Conservation (phyloP, 1,140 invertebrate species). For the Sweltsa coloradensis region DNA sequence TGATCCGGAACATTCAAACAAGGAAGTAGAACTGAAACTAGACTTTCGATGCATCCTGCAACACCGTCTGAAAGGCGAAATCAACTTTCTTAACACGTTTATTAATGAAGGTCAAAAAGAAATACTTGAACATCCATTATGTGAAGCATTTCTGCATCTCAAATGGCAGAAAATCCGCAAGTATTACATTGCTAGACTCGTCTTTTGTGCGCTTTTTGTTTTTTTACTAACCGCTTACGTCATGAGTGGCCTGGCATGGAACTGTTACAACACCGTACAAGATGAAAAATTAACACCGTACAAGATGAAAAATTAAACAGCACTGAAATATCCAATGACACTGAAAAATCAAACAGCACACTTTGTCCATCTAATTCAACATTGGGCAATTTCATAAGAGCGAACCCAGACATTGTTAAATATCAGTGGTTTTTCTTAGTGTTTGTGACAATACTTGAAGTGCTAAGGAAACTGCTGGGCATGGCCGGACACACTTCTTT, state of each 20-base stretch:
- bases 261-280: constrained; percentile 63
- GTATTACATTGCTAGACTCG: constrained; percentile 65
- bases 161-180: constrained; percentile 85
- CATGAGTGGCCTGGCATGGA: constrained; percentile 58
- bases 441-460: constrained; percentile 59
- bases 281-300: constrained; percentile 39
- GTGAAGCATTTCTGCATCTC: constrained; percentile 68
- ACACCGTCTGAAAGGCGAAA: constrained; percentile 63
- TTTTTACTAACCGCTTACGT: constrained; percentile 65
- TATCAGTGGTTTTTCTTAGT: constrained; percentile 58
- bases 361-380: constrained; percentile 61
- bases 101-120: constrained; percentile 74
- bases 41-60: constrained; percentile 68
- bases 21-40: constrained; percentile 66
- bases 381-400: constrained; percentile 50
- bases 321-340: background rate
- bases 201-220: constrained; percentile 69
- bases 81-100: constrained; percentile 67
- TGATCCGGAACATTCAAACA: constrained; percentile 60
- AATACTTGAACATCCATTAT: constrained; percentile 66
- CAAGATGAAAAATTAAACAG: constrained; percentile 36
- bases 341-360: constrained; percentile 13
- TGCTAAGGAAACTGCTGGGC: constrained; percentile 60
- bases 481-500: constrained; percentile 62
- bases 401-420: constrained; percentile 57